Base-by-base conservation (phyloP, 2,797 vertebrate species). In the Borostomias antarcticus region DNA sequence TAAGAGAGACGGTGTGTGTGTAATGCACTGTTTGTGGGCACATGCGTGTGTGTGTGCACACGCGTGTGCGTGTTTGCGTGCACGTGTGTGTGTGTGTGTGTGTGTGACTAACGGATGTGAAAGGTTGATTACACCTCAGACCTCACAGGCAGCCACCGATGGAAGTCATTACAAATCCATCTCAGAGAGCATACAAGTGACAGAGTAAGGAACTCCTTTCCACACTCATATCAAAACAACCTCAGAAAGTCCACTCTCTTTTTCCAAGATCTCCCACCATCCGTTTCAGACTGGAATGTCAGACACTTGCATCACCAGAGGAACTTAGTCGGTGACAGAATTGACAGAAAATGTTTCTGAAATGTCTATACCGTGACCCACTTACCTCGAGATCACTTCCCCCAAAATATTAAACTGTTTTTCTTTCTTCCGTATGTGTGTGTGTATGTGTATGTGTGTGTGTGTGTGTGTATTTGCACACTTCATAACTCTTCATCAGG, bases 261-360 rank as follows among this genome's bases (percentile, higher is more conserved):
- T 79, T 80, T 84, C 73, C 70, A 76, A 68, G 30, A 25, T 8
- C 19, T 51, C 76, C 73, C 60, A n/a, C 32, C 67, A 76, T 82
- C 77, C 77, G 73, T 76, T 30, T 7, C 37, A 28, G 29, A 19
- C 48, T 69, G 67, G 69, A 21, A 75, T 73, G 69, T 64, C 67
- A 70, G 58, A 63, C 66, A 33, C 54, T 5, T 57, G 8, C 30
- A 65, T 71, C 51, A 58, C 70, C 45, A 67, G 71, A 74, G 61
- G 47, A 78, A 63, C 72, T 68, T 43, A 69, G 60, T 62, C 43
- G 77, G 59, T 82, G 82, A 82, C 77, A 75, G 77, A 81, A 75
- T 13, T 21, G 43, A n/a, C n/a, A n/a, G 72, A 73, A 80, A 68
- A 50, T 1, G 60, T 48, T 30, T 62, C 58, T 28, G n/a, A 60